Percentiles rank a stretch among this genome's conserved stretches.
phyloP scores from a whole-genome alignment of 1,140 invertebrate genomes.

The Camponotus floridanus region DNA sequence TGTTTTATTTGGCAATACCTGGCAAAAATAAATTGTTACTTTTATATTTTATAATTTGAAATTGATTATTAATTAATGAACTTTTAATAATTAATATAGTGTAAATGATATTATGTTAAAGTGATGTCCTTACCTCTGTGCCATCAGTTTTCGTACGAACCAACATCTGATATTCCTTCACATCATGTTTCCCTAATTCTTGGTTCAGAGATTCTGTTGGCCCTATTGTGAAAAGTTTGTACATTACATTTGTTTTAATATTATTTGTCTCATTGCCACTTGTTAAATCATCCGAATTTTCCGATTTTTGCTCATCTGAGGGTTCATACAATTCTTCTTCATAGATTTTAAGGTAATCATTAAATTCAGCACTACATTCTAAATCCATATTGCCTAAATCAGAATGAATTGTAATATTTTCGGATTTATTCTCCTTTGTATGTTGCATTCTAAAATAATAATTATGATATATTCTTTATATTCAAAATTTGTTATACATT shows the following conservation, averaged over 20 bases:
- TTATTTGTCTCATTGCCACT: background rate
- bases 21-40: background rate
- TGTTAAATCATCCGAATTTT: background rate
- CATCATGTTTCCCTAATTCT: conserved; percentile 77
- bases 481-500: conserved; percentile 6
- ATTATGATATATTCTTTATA: conserved; percentile 59
- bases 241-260: conserved; percentile 77
- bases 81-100: too few relatives aligned
- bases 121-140: conserved; percentile 78
- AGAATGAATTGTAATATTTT: background rate
- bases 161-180: conserved; percentile 82
- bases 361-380: background rate
- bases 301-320: background rate
- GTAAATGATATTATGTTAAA: too few relatives aligned
- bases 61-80: background rate
- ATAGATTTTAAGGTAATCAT: background rate
- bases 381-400: background rate
- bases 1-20: conserved; percentile 68
- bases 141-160: conserved; percentile 84
- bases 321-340: conserved; percentile 12
- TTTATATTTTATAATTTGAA: conserved; percentile 13
- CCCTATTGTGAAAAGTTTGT: conserved; percentile 84
- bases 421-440: background rate
- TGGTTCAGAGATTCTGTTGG: conserved; percentile 69
- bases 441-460: conserved; percentile 13